phyloP scores from a whole-genome alignment of 1,140 invertebrate genomes.

The Lordiphosa stackelbergi region DNA sequence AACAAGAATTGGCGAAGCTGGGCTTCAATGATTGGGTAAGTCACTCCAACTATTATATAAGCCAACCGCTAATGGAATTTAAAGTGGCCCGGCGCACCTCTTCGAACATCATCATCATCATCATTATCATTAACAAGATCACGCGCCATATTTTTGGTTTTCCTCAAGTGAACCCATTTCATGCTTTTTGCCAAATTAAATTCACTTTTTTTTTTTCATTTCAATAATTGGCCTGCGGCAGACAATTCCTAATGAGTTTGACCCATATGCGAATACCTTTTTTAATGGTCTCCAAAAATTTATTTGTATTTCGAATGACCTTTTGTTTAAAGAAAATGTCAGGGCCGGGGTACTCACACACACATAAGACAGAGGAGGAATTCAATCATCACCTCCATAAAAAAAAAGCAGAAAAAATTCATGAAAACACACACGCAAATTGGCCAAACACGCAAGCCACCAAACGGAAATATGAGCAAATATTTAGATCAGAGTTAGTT shows the following conservation, averaged over 20 bases:
- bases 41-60: conserved; percentile 9
- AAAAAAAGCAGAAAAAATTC: conserved; percentile 21
- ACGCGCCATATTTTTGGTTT: conserved; percentile 43
- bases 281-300: conserved; percentile 36
- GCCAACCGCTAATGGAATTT: conserved; percentile 55
- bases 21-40: conserved; percentile 92
- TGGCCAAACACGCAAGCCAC: conserved; percentile 56
- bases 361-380: conserved; percentile 21
- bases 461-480: conserved; percentile 9
- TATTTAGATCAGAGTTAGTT: not conserved
- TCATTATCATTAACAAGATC: conserved; percentile 60
- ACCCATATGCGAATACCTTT: conserved; percentile 31
- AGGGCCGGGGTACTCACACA: conserved; percentile 35
- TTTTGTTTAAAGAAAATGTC: conserved; percentile 42
- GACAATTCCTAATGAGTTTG: conserved; percentile 62
- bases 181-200: conserved; percentile 50
- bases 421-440: conserved; percentile 68
- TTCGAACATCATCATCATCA: conserved; percentile 42
- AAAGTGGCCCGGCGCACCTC: conserved; percentile 64
- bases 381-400: conserved; percentile 34
- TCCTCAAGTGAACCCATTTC: conserved; percentile 56
- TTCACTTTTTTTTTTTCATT: conserved; percentile 58
- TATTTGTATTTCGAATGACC: conserved; percentile 39
- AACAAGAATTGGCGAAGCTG: conserved; percentile 85
- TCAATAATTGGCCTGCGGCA: conserved; percentile 60